Percentiles rank a stretch among this genome's conserved stretches.
Evolutionary conservation across 2,113 vertebrate genomes (phyloP).

Genomic region (Dunckerocampus dactyliophorus): DNA sequence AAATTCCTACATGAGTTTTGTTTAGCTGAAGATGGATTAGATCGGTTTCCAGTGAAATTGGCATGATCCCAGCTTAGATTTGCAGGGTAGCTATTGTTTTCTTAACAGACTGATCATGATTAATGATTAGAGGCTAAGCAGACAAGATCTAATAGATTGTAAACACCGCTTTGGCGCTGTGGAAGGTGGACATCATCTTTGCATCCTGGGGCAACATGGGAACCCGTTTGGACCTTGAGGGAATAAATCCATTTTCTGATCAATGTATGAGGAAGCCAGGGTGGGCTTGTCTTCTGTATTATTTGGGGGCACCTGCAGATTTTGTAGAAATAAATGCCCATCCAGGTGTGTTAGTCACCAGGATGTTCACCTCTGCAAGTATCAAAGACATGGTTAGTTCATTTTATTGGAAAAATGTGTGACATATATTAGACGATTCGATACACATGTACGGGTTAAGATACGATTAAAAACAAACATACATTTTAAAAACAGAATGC

Average conservation of each 20-base stretch:
- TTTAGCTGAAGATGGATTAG: conserved; percentile 38
- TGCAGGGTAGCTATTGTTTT: conserved; percentile 33
- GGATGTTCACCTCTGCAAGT: too few relatives aligned
- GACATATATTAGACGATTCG: too few relatives aligned
- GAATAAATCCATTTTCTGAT: conserved; percentile 75
- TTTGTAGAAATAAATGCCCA: conserved; percentile 1
- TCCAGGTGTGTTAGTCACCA: too few relatives aligned
- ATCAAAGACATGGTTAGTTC: too few relatives aligned
- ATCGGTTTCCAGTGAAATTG: background rate
- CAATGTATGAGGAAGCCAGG: conserved; percentile 54
- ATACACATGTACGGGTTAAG: too few relatives aligned
- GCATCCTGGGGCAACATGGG: conserved; percentile 56
- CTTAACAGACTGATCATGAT: conserved; percentile 18
- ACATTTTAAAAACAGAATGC: too few relatives aligned
- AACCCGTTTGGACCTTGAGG: conserved; percentile 64
- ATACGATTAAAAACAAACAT: too few relatives aligned
- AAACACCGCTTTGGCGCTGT: conserved; percentile 52
- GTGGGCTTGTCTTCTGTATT: conserved; percentile 19
- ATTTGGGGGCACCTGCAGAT: background rate
- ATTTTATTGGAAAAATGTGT: too few relatives aligned
- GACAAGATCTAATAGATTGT: conserved; percentile 26
- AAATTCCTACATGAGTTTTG: conserved; percentile 2
- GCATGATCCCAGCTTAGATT: conserved; percentile 34
- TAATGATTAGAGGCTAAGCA: conserved; percentile 18
- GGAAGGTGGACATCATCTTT: conserved; percentile 57